These are phyloP conservation scores for Steatocranus sp. DNA, from an alignment of 2,797 vertebrate genomes.

Conservation along the genomic window DNA sequence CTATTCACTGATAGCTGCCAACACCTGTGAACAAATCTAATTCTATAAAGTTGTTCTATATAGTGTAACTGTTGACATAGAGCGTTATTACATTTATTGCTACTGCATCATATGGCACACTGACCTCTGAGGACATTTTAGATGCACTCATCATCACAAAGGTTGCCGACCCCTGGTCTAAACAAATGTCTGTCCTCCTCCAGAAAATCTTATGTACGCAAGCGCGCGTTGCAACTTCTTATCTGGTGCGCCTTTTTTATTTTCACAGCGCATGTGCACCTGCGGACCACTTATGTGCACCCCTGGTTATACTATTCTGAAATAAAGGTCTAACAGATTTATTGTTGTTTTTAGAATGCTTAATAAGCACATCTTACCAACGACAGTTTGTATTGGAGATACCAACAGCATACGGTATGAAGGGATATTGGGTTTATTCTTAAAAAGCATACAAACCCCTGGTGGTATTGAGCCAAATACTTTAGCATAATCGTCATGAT, in stretches of 20 bases:
- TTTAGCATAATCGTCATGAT: background rate
- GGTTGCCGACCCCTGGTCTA: accelerated
- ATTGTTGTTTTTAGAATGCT: background rate
- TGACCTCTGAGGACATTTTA: too few species aligned
- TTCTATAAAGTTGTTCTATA: accelerated
- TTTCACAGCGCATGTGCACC: background rate
- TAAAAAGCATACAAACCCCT: background rate
- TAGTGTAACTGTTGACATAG: accelerated
- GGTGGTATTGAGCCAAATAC: background rate
- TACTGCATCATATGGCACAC: too few species aligned
- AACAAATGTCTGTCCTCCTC: background rate
- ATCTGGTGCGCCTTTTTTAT: accelerated
- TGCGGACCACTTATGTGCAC: background rate
- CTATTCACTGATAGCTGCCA: accelerated
- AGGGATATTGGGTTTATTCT: background rate
- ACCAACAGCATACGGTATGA: background rate
- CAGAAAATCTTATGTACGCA: accelerated
- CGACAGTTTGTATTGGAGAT: background rate
- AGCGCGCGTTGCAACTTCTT: accelerated
- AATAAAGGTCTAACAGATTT: accelerated
- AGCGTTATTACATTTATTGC: accelerated
- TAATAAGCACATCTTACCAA: background rate
- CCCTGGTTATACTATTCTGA: background rate
- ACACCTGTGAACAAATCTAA: too few species aligned
- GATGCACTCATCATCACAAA: too few species aligned